Evolutionary conservation across 2,797 vertebrate genomes (phyloP), one percentile per base, ranked within the genome.

Genomic region (Steatocranus sp.): DNA sequence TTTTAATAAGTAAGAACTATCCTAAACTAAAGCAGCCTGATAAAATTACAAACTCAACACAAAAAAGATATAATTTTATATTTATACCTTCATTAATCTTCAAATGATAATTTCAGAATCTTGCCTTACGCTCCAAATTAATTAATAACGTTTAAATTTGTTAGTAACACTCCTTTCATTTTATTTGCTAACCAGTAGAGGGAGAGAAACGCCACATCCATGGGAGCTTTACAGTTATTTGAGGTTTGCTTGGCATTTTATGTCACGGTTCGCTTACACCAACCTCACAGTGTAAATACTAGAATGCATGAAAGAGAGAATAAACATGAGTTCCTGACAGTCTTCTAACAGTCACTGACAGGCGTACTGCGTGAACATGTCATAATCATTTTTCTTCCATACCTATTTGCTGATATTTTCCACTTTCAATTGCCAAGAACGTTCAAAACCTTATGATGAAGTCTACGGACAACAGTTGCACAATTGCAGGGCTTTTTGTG

Each of bases 111-210:
- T 53, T 63, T 46, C 8, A 27, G 4, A 46, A 70, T 46, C 38
- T 18, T 70, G 66, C 43, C 41, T 18, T 17, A 79, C 0, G 4
- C 14, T 41, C 11, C 12, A 56, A 75, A 66, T 34, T 68, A 18
- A 20, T 56, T 32, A 77, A 48, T 38, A 12, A 46, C 5, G 2
- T 14, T 12, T 11, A n/a, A 27, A 18, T 36, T 32, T 25, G 66
- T 5, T 61, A 76, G 23, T 6, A 36, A 23, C 30, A 7, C 7
- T n/a, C 2, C 9, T 43, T n/a, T 12, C 20, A 61, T 54, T 32
- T 43, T 1, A 15, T 56, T 66, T 74, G 49, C 8, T 25, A 9
- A 81, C 87, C 88, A 93, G 78, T 27, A 92, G 90, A 81, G 90
- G 90, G 89, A 78, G 81, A 75, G 8, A 79, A 81, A 68, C 10